Conservation (phyloP, 2,888 invertebrate genomes). For the Melangyna quadrimaculata region DNA sequence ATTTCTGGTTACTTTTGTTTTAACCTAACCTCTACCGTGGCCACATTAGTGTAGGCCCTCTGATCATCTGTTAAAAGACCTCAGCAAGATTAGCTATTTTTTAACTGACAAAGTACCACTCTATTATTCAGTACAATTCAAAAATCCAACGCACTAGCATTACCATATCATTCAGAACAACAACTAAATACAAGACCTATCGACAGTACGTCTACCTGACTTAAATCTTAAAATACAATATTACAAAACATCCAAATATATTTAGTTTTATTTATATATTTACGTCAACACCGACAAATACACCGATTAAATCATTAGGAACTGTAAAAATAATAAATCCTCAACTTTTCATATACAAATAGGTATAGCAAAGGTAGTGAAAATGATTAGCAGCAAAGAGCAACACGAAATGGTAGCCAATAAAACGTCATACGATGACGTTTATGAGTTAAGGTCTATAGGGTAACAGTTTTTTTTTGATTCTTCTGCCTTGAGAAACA, state of each 20-base stretch:
- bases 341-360: not conserved
- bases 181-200: not conserved
- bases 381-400: constrained; percentile 23
- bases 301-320: not conserved
- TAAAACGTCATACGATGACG: constrained; percentile 22
- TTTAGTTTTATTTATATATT: too few relatives aligned
- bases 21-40: too few relatives aligned
- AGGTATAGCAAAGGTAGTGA: not conserved
- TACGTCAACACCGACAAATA: not conserved
- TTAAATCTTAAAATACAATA: not conserved
- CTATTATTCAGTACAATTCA: too few relatives aligned
- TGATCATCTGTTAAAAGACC: too few relatives aligned
- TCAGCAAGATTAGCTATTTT: too few relatives aligned
- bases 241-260: not conserved
- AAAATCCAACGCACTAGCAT: too few relatives aligned
- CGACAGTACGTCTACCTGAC: constrained; percentile 7
- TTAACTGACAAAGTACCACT: too few relatives aligned
- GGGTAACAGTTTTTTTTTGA: not conserved
- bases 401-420: constrained; percentile 29
- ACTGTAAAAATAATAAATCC: constrained; percentile 40
- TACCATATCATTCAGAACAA: too few relatives aligned
- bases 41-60: too few relatives aligned
- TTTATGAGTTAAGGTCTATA: constrained; percentile 16
- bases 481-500: constrained; percentile 32
- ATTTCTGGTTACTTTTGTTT: too few relatives aligned